Conservation (phyloP, 2,888 invertebrate species). For the Penaeus monodon region DNA sequence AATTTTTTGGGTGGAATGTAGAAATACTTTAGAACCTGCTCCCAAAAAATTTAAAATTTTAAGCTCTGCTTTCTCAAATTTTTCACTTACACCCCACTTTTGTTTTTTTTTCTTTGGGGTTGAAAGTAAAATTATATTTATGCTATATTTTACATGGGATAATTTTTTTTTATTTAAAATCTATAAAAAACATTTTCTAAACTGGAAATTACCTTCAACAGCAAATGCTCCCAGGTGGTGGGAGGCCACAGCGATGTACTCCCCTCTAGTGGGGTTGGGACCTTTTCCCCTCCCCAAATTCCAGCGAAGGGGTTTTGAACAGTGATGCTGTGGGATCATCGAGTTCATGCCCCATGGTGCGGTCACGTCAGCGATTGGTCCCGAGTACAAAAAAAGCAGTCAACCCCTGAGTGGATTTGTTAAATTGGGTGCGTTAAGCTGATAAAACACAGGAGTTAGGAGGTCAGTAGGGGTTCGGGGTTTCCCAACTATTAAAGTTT, state of each 20-base stretch:
- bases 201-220: not conserved
- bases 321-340: slow-evolving; percentile 91
- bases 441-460: slow-evolving; percentile 89
- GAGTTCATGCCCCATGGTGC: slow-evolving; percentile 98
- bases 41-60: too few relatives aligned
- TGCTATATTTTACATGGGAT: too few relatives aligned
- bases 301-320: slow-evolving; percentile 83
- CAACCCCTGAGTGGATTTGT: slow-evolving; percentile 92
- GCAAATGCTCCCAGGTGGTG: slow-evolving; percentile 21
- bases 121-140: too few relatives aligned
- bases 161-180: not conserved
- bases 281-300: slow-evolving; percentile 92
- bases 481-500: slow-evolving; percentile 97
- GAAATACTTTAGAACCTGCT: too few relatives aligned
- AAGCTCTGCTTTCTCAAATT: not conserved
- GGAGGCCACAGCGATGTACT: slow-evolving; percentile 58
- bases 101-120: not conserved
- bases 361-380: slow-evolving; percentile 86
- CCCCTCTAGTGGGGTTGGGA: slow-evolving; percentile 78
- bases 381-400: slow-evolving; percentile 95
- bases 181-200: not conserved
- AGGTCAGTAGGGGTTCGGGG: slow-evolving; percentile 86
- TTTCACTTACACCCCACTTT: not conserved
- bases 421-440: slow-evolving; percentile 95
- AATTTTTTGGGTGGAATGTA: too few relatives aligned